Evolutionary conservation across 2,113 vertebrate species (phyloP), one percentile per base, ranked within the genome.

Genomic region (Himantopus leucocephalus): DNA sequence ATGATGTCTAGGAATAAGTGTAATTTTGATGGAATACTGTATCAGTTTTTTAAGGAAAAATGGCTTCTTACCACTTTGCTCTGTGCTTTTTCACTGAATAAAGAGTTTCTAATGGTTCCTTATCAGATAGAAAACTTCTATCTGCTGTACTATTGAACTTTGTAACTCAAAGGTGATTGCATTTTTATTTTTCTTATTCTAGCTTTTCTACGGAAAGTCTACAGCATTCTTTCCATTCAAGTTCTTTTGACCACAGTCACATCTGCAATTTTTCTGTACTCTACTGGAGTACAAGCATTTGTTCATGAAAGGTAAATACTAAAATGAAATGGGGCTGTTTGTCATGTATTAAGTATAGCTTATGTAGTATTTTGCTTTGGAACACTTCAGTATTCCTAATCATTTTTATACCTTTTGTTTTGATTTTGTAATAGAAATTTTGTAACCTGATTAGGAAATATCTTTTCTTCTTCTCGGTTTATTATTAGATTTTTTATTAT

Each of bases 201-300:
- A 99, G 99, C 98, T 56, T 99, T 99, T 97, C 98, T 99, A 10
- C 98, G 99, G 60, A 99, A 99, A 97, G 99, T 99, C 45, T 99
- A 99, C 97, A 98, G 97, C 85, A 99, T 99, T 91, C 98, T 99
- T 89, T 99, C 98, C 55, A 8, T 99, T 63, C 99, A 99, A 98
- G 98, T 99, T 91, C 94, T 99, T 4, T 60, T 99, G 91, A 99
- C 99, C 50, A 99, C 99, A 15, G 97, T 98, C 88, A 99, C 98
- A 18, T 98, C 98, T 30, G 98, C 98, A 47, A 14, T 99, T 72
- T 99, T 99, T 97, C 98, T 99, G 95, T 99, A 98, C 93, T 99
- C 97, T 70, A 93, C 98, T 9, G 95, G 98, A 78, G 92, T 99
- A 91, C 98, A 98, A 81, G 97, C 98, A 48, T 99, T 99, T 97